A percentile compares a stretch with the other conserved stretches of the same genome.
Evolutionary conservation across 2,888 invertebrate species (phyloP).

Genomic region (Ormyrus thymus): DNA sequence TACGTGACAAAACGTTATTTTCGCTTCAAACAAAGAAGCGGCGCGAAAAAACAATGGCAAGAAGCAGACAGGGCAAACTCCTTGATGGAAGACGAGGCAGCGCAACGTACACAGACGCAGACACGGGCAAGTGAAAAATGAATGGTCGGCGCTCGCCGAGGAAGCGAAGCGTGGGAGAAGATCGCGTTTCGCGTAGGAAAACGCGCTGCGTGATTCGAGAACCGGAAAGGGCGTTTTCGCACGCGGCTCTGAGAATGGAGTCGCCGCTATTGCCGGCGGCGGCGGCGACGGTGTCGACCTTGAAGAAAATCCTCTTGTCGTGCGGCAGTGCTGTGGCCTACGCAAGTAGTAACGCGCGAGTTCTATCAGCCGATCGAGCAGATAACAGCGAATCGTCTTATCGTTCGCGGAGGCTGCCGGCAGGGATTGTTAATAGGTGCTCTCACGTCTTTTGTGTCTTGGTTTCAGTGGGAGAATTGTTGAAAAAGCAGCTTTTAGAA

Average conservation of each 20-base stretch:
- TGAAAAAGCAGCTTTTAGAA: too few species aligned
- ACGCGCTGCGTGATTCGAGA: conserved; percentile 14
- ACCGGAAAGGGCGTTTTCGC: conserved; percentile 45
- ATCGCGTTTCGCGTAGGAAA: conserved; percentile 38
- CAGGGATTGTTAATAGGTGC: too few species aligned
- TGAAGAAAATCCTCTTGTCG: conserved; percentile 26
- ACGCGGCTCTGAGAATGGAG: conserved; percentile 22
- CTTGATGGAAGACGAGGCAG: conserved; percentile 11
- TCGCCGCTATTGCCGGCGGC: background rate
- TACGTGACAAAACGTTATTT: conserved; percentile 29
- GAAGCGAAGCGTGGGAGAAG: conserved; percentile 59
- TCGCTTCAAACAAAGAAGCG: conserved; percentile 5
- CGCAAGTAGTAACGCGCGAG: conserved; percentile 45
- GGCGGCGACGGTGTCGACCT: conserved; percentile 25
- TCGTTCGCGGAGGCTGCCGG: too few species aligned
- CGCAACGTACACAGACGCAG: background rate
- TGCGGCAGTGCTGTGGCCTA: background rate
- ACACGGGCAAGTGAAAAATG: conserved; percentile 42
- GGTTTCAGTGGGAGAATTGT: too few species aligned
- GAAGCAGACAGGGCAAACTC: background rate
- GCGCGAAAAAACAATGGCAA: conserved; percentile 19
- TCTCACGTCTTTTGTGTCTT: too few species aligned
- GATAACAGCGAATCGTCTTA: too few species aligned
- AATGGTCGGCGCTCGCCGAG: conserved; percentile 26
- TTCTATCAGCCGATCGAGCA: conserved; percentile 35